A percentile compares a stretch with the other conserved stretches of the same genome.
Conservation (phyloP, 2,113 vertebrate species). For the Notiomystis cincta region DNA sequence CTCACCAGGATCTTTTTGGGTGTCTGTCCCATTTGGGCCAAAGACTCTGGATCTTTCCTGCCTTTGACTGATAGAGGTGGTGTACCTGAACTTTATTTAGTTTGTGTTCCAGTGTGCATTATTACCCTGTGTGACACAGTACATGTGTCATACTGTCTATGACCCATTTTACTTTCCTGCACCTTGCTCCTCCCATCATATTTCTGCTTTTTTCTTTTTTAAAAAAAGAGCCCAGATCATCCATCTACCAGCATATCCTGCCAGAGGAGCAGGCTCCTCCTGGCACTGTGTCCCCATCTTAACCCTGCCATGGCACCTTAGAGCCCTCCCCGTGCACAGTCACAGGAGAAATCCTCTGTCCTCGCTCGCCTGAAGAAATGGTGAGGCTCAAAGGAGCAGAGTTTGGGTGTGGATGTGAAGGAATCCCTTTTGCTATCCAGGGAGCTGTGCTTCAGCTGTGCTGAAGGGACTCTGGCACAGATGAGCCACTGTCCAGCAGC, state of each 20-base stretch:
- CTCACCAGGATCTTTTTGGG: neutral
- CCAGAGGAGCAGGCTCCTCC: neutral
- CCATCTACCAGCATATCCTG: neutral
- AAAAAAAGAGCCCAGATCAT: neutral
- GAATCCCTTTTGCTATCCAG: neutral
- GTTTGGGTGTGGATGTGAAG: neutral
- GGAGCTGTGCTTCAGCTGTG: neutral
- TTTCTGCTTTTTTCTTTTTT: neutral
- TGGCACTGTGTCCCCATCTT: neutral
- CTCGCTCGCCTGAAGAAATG: rapidly evolving
- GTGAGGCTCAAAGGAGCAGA: rapidly evolving
- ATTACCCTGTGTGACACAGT: neutral
- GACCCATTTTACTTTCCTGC: neutral
- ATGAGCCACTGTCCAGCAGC: neutral
- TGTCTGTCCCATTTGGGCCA: neutral
- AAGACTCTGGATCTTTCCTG: neutral
- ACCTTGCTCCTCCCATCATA: neutral
- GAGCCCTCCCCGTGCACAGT: rapidly evolving
- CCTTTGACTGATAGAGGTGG: neutral
- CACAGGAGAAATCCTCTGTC: neutral
- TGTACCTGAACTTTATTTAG: neutral
- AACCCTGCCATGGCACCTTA: rapidly evolving
- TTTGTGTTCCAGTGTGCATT: neutral
- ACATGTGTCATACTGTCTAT: rapidly evolving
- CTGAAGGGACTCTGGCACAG: too few species aligned